Percentiles rank a stretch among this genome's conserved stretches.
Evolutionary conservation across 2,113 vertebrate genomes (phyloP).

Genomic region (Oryzias woworae): DNA sequence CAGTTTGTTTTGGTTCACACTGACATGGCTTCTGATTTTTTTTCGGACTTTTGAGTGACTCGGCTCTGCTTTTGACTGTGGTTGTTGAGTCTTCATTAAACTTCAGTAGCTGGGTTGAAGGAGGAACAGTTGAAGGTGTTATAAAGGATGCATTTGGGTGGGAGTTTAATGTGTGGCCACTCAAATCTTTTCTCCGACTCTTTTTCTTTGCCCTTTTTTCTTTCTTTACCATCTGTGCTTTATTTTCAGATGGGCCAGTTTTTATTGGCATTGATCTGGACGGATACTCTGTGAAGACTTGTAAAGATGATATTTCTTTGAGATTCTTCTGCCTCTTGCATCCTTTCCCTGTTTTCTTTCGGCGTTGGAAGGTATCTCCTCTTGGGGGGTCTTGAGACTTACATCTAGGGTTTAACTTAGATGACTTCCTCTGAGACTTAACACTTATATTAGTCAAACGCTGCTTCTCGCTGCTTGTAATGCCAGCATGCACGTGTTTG

Average conservation of each 20-base stretch:
- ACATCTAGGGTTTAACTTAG: constrained; percentile 34
- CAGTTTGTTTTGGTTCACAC: constrained; percentile 20
- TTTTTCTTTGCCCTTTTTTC: constrained; percentile 19
- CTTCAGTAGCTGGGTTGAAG: constrained; percentile 2
- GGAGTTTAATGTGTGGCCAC: neutral
- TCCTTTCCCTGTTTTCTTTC: constrained; percentile 27
- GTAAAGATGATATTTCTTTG: neutral
- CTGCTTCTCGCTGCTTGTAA: neutral
- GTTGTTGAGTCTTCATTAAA: neutral
- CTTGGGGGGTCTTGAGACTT: constrained; percentile 22
- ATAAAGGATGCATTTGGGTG: constrained; percentile 5
- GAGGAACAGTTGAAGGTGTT: constrained; percentile 1
- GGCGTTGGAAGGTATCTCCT: constrained; percentile 42
- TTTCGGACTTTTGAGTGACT: constrained; percentile 9
- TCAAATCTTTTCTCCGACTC: constrained; percentile 2
- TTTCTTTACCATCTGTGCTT: neutral
- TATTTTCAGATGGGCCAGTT: constrained; percentile 3
- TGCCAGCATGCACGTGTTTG: neutral
- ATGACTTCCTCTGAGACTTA: constrained; percentile 7
- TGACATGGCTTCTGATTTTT: constrained; percentile 4
- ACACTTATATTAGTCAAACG: neutral
- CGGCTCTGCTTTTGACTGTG: neutral
- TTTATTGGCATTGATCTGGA: neutral
- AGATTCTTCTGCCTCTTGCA: constrained; percentile 40
- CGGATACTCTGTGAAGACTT: neutral